Evolutionary conservation across 2,113 vertebrate genomes (phyloP), one percentile per base, ranked within the genome.

Genomic region (Cercopithecus mona): DNA sequence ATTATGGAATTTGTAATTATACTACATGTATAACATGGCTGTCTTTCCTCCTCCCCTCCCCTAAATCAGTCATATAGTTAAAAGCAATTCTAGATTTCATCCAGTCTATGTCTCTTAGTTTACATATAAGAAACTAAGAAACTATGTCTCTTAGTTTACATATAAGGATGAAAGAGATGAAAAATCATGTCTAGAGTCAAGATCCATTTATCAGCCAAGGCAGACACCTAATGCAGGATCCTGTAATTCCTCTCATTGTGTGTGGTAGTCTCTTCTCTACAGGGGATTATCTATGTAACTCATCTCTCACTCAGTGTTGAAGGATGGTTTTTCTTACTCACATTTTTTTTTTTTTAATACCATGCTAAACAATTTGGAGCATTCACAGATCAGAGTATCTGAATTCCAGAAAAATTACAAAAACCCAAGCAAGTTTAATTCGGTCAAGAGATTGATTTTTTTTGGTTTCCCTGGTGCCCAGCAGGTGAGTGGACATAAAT

Each of bases 351-450:
- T 45, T 66, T 70, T 95, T 90, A n/a, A 95, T 82, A 64, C 38
- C 48, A 59, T 73, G 30, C 38, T 43, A 79, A 86, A 32, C 17
- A 73, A 64, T 91, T 50, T 64, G 76, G 82, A 32, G 27, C 35
- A 45, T 61, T 90, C 57, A 75, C 23, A 89, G 79, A 88, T 79
- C 64, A 93, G 70, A 90, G 13, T 52, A 52, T 57, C 50, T 92
- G 61, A 96, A 94, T 93, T 97, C 13, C 79, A 76, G 90, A 84
- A 87, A 64, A 70, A 64, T 82, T 89, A 50, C 32, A 90, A 96
- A 94, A 84, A 68, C 17, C 48, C 43, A 95, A 88, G 93, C 18
- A 85, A 86, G 25, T 96, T 97, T 85, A 88, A 93, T 85, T 96
- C 30, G 17, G n/a, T 89, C 12, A 86, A 93, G 40, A 94, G 76